These are phyloP conservation scores for Menidia menidia DNA, from an alignment of 2,797 vertebrate genomes.

Conservation along the genomic window DNA sequence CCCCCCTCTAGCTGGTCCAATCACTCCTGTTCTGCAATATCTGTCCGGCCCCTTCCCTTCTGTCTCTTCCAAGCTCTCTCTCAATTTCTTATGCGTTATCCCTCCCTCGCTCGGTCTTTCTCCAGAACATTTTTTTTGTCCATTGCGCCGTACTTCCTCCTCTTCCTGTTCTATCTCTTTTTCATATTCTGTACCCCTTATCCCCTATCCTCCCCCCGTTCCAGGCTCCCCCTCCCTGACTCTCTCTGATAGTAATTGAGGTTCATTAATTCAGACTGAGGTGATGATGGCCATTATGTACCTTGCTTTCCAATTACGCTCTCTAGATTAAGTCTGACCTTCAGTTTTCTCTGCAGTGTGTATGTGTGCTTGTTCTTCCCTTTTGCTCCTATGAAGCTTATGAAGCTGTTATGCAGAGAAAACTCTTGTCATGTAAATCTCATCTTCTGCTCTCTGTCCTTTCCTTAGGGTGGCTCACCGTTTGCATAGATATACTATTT, in stretches of 20 bases:
- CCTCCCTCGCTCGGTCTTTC: conserved; percentile 65
- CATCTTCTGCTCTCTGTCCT: conserved; percentile 75
- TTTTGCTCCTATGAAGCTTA: conserved; percentile 77
- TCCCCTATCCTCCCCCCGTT: conserved; percentile 68
- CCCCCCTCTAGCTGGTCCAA: conserved; percentile 68
- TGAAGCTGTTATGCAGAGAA: conserved; percentile 78
- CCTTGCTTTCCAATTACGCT: conserved; percentile 99
- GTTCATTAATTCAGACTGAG: conserved; percentile 97
- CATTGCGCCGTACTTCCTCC: conserved; percentile 77
- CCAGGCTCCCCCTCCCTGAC: conserved; percentile 69
- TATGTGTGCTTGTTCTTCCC: conserved; percentile 60
- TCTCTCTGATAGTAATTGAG: conserved; percentile 84
- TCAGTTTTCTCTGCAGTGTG: conserved; percentile 89
- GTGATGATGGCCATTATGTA: conserved; percentile 99
- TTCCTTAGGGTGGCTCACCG: conserved; percentile 76
- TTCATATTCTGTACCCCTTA: conserved; percentile 76
- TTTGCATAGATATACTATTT: conserved; percentile 72
- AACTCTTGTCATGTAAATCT: conserved; percentile 84
- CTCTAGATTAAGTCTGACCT: conserved; percentile 99
- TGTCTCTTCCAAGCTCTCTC: conserved; percentile 63
- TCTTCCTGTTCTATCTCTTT: conserved; percentile 65
- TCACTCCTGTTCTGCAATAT: conserved; percentile 77
- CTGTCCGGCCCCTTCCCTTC: conserved; percentile 69
- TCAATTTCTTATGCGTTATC: conserved; percentile 76
- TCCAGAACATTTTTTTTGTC: conserved; percentile 70